These are phyloP conservation scores for Holocentrus rufus DNA, from an alignment of 2,797 vertebrate genomes.

Conservation along the genomic window DNA sequence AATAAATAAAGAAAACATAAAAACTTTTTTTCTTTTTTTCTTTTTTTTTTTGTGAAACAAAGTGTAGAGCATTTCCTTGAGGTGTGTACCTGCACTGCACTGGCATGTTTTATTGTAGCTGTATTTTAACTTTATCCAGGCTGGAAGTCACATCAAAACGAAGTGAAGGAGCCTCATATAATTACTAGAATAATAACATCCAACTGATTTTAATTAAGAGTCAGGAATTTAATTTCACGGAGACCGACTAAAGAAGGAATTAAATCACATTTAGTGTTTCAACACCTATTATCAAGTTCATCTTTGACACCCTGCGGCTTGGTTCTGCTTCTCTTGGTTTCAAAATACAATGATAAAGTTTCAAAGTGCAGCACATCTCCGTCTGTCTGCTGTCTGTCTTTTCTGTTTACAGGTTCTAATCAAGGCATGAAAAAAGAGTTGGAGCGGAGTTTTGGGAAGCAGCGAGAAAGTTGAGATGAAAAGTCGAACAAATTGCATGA, in stretches of 20 bases:
- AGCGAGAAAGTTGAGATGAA: slow-evolving; percentile 28
- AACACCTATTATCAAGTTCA: slow-evolving; percentile 56
- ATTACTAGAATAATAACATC: slow-evolving; percentile 56
- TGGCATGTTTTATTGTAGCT: slow-evolving; percentile 13
- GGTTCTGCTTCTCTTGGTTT: slow-evolving; percentile 22
- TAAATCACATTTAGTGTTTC: slow-evolving; percentile 53
- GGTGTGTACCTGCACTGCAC: slow-evolving; percentile 5
- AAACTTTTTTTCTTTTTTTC: no score
- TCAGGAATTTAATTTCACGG: slow-evolving; percentile 67
- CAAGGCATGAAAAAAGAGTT: slow-evolving; percentile 38
- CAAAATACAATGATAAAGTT: slow-evolving; percentile 19
- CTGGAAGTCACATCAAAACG: slow-evolving; percentile 38
- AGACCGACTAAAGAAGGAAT: slow-evolving; percentile 51
- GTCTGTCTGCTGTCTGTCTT: slow-evolving; percentile 10
- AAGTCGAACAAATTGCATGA: slow-evolving; percentile 26
- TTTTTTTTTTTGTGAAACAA: slow-evolving; percentile 17
- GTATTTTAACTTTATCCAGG: slow-evolving; percentile 22
- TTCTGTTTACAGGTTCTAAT: slow-evolving; percentile 38
- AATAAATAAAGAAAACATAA: no score
- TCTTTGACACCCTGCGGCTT: slow-evolving; percentile 50
- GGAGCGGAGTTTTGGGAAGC: slow-evolving; percentile 16
- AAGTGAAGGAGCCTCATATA: slow-evolving; percentile 33
- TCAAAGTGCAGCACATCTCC: slow-evolving; percentile 28
- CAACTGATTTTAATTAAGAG: slow-evolving; percentile 66
- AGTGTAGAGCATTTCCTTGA: slow-evolving; percentile 2